Conservation (phyloP, 2,113 vertebrate species). For the Syrrhaptes paradoxus region DNA sequence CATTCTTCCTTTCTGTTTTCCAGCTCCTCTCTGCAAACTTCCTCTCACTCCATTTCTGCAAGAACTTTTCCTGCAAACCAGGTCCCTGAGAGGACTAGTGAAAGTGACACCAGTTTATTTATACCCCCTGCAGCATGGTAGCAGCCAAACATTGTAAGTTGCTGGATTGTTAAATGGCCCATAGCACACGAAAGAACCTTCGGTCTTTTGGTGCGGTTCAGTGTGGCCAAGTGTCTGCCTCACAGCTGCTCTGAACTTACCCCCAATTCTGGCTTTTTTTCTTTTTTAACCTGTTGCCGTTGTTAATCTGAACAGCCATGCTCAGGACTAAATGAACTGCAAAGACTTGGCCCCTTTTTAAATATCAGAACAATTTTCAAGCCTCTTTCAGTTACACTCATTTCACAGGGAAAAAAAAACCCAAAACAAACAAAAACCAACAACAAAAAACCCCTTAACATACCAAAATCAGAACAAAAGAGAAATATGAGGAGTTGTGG, state of each 20-base stretch:
- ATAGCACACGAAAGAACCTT: not conserved
- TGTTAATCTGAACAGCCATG: not conserved
- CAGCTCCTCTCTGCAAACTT: slow-evolving; percentile 38
- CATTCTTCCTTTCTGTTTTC: slow-evolving; percentile 42
- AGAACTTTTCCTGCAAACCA: slow-evolving; percentile 1
- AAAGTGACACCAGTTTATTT: slow-evolving; percentile 2
- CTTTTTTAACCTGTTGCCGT: not conserved
- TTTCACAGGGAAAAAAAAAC: not conserved
- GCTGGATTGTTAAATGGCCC: not conserved
- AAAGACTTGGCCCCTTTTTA: not conserved
- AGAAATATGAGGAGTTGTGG: not conserved
- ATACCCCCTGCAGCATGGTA: not conserved
- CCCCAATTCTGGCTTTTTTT: not conserved
- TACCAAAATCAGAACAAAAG: not conserved
- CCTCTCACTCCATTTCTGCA: not conserved
- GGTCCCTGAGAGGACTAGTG: not conserved
- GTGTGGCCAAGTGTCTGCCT: not conserved
- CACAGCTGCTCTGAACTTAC: not conserved
- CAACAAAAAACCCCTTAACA: too few relatives aligned
- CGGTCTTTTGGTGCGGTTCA: not conserved
- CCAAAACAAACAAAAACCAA: not conserved
- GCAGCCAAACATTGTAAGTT: not conserved
- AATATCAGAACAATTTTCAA: not conserved
- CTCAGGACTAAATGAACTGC: not conserved
- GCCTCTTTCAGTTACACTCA: not conserved